These are phyloP conservation scores for Pediacus dermestoides DNA, from an alignment of 2,888 invertebrate genomes.

Conservation along the genomic window DNA sequence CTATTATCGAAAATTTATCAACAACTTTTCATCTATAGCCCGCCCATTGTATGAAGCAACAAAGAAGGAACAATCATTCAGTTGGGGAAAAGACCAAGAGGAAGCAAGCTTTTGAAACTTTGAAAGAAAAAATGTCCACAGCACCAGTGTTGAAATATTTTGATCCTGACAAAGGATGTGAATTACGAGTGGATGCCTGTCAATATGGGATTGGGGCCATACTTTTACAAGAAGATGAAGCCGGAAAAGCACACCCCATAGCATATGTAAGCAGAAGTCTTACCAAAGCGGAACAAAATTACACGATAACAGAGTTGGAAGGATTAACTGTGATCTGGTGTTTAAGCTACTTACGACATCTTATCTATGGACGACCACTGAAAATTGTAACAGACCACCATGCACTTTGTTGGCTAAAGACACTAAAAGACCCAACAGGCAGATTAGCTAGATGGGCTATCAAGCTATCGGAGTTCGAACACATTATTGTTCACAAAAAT, in stretches of 20 bases:
- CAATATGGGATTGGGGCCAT: conserved; percentile 19
- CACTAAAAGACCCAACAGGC: conserved; percentile 14
- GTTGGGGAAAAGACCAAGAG: no score
- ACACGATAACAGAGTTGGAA: conserved; percentile 22
- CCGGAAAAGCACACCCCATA: conserved; percentile 19
- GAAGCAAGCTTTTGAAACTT: neutral
- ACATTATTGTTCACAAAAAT: conserved; percentile 12
- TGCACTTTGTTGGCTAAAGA: conserved; percentile 15
- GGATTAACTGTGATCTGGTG: no score
- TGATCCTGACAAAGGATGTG: conserved; percentile 18
- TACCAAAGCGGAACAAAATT: no score
- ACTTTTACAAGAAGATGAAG: conserved; percentile 19
- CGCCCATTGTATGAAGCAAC: conserved; percentile 13
- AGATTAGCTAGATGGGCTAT: conserved; percentile 8
- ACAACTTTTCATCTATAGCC: conserved; percentile 11
- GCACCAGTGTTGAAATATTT: conserved; percentile 21
- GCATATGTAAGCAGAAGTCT: conserved; percentile 24
- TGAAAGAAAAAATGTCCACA: conserved; percentile 17
- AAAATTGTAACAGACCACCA: no score
- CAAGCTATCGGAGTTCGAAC: conserved; percentile 12
- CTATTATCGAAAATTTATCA: conserved; percentile 17
- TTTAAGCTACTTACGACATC: conserved; percentile 20
- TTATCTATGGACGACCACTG: conserved; percentile 19
- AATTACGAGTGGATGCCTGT: no score
- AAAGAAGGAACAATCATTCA: conserved; percentile 13